Conservation (phyloP, 2,888 invertebrate genomes). For the Atrina japonica region DNA sequence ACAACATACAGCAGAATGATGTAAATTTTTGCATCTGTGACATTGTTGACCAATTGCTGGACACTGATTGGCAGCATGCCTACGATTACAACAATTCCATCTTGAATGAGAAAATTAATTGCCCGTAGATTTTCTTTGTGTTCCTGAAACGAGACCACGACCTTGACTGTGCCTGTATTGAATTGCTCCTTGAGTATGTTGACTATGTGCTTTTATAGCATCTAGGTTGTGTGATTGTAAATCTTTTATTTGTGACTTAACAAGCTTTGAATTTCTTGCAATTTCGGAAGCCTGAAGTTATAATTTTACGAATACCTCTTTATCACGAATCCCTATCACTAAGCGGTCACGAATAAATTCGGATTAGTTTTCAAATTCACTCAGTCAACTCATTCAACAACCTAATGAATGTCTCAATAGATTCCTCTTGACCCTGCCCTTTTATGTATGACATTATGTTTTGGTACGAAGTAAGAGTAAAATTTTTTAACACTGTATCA, state of each 20-base stretch:
- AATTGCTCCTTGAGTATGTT: background rate
- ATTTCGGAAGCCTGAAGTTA: slow-evolving; percentile 33
- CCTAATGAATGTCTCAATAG: slow-evolving; percentile 30
- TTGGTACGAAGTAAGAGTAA: slow-evolving; percentile 30
- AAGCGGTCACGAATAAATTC: slow-evolving; percentile 33
- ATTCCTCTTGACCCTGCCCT: slow-evolving; percentile 32
- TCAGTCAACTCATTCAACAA: slow-evolving; percentile 37
- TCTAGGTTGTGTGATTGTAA: background rate
- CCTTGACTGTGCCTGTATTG: background rate
- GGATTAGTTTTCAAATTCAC: slow-evolving; percentile 23
- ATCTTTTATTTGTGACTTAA: slow-evolving; percentile 29
- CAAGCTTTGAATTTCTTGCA: slow-evolving; percentile 30
- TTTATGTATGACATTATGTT: slow-evolving; percentile 34
- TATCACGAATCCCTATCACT: slow-evolving; percentile 33
- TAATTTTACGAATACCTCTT: slow-evolving; percentile 31
- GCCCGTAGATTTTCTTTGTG: background rate
- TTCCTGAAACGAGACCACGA: background rate
- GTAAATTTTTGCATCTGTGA: slow-evolving; percentile 18
- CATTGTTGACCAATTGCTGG: slow-evolving; percentile 23
- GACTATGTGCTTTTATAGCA: background rate
- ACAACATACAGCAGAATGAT: slow-evolving; percentile 33
- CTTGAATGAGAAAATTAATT: background rate
- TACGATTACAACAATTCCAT: slow-evolving; percentile 1
- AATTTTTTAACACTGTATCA: slow-evolving; percentile 35
- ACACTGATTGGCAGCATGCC: slow-evolving; percentile 3